Evolutionary conservation across 2,797 vertebrate species (phyloP).

Genomic region (Cirrhinus molitorella): DNA sequence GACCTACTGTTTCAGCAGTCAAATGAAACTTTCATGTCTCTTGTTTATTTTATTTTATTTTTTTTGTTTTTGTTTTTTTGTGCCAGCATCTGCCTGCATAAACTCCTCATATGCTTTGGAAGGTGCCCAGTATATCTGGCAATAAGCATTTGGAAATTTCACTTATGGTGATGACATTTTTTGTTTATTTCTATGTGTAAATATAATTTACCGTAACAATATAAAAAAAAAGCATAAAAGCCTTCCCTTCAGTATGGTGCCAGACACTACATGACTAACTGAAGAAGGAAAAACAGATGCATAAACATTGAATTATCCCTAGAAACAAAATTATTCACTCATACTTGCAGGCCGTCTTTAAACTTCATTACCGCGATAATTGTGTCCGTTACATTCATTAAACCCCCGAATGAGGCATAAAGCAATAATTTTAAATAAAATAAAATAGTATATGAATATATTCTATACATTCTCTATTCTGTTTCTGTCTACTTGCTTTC

Average conservation of each 20-base stretch:
- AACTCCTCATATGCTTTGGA: background rate
- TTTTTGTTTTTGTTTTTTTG: too few relatives aligned
- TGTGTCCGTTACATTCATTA: background rate
- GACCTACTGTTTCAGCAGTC: background rate
- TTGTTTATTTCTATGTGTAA: background rate
- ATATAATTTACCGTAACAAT: background rate
- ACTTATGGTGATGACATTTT: background rate
- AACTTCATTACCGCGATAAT: background rate
- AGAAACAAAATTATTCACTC: background rate
- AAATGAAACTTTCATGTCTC: background rate
- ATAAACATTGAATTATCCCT: slow-evolving; percentile 8
- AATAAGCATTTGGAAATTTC: background rate
- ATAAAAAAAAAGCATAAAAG: background rate
- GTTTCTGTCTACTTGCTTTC: too few relatives aligned
- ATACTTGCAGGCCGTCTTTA: too few relatives aligned
- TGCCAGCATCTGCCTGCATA: background rate
- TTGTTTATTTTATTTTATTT: too few relatives aligned
- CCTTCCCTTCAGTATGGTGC: background rate
- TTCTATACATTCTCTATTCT: too few relatives aligned
- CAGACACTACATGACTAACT: background rate
- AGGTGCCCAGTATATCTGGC: background rate
- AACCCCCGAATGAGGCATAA: background rate
- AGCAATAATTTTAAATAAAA: background rate
- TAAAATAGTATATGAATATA: too few relatives aligned
- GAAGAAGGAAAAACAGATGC: background rate